Base-by-base conservation (phyloP, 2,888 invertebrate species). In the Xanthia togata region DNA sequence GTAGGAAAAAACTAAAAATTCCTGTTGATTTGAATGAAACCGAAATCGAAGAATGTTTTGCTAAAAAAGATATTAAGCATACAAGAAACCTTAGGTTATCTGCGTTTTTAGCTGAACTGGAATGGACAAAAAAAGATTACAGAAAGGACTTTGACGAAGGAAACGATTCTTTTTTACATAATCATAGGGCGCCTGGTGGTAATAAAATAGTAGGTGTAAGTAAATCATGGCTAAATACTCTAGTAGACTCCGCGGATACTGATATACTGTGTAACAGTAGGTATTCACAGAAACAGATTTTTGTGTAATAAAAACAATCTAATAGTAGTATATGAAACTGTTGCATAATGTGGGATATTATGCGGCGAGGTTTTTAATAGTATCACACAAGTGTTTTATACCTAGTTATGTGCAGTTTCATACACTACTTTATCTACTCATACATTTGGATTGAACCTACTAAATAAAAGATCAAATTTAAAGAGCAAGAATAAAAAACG, bases 71-170 rank as follows among this genome's bases (percentile, higher is more conserved):
- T 20, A 85, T 82, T 31, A 89, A 89, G 72, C 84, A 84, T n/a
- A 83, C 88, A 9, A 89, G 91, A 78, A 91, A 90, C 47, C 90
- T 91, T 59, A 90, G 92, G 73, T 87, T 93, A 76, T 90, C 91
- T 17, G 85, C 89, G 1, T 93, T 90, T 80, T 78, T 93, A 50
- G 89, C 89, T 47, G 92, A 93, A 64, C 85, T 89, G 50, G 89
- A 91, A 55, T 92, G 91, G 91, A 83, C 81, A 73, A 86, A 84
- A 74, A 81, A 55, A 55, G 83, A 84, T 65, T 86, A 60, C 53
- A 86, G n/a, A 17, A 78, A 73, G 2, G 31, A 50, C 0, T 53
- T 57, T 23, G 35, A 26, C 14, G 63, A 74, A 38, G 69, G 4
- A 38, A 71, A 73, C 3, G 76, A 82, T 78, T 78, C 78, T 0